Conservation (phyloP, 1,140 invertebrate species). For the Episyrphus balteatus region DNA sequence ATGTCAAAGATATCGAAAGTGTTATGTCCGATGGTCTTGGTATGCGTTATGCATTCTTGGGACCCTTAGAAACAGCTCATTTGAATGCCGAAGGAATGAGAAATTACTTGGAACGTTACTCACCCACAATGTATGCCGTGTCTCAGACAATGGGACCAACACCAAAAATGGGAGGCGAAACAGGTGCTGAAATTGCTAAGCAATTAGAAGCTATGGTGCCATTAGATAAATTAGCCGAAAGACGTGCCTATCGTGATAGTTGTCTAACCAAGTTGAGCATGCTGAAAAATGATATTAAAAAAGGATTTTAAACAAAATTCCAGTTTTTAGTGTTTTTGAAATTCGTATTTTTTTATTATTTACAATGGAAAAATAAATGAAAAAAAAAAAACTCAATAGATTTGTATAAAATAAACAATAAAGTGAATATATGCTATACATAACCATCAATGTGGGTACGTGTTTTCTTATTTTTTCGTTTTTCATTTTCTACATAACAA, state of each 20-base stretch:
- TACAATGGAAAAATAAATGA: too few species aligned
- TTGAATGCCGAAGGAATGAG: slow-evolving; percentile 83
- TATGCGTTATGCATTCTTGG: slow-evolving; percentile 89
- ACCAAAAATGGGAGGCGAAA: slow-evolving; percentile 58
- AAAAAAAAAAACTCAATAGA: too few species aligned
- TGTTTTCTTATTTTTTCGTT: too few species aligned
- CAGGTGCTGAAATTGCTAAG: slow-evolving; percentile 47
- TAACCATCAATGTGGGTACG: too few species aligned
- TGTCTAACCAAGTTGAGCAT: slow-evolving; percentile 70
- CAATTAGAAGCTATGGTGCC: slow-evolving; percentile 65
- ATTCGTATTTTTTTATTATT: too few species aligned
- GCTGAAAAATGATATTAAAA: slow-evolving; percentile 57
- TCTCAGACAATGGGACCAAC: slow-evolving; percentile 63
- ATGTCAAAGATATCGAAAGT: slow-evolving; percentile 81
- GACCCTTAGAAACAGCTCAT: slow-evolving; percentile 87
- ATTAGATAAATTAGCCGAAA: slow-evolving; percentile 57
- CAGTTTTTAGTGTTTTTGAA: too few species aligned
- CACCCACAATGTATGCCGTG: slow-evolving; percentile 65
- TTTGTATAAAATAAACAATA: too few species aligned
- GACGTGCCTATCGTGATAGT: slow-evolving; percentile 72
- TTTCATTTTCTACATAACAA: too few species aligned
- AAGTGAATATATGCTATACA: too few species aligned
- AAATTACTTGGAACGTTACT: slow-evolving; percentile 50
- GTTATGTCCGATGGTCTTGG: slow-evolving; percentile 92
- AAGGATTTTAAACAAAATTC: not conserved